Percentiles rank a stretch among this genome's conserved stretches.
Evolutionary conservation across 2,888 invertebrate genomes (phyloP).

Genomic region (Apamea monoglypha): DNA sequence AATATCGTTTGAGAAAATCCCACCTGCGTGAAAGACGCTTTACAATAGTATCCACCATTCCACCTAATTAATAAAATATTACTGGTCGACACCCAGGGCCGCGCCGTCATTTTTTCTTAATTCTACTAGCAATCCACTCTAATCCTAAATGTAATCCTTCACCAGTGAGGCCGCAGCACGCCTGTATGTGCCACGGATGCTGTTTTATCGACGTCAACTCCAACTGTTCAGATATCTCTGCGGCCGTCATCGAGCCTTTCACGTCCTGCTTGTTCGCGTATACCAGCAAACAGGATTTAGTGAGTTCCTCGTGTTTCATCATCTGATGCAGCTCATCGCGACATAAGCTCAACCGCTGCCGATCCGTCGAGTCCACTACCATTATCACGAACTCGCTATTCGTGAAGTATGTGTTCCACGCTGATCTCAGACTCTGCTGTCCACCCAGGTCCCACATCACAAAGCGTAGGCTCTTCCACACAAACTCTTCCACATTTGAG

Average conservation of each 20-base stretch:
- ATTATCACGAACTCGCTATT: slow-evolving; percentile 99
- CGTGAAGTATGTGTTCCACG: slow-evolving; percentile 99
- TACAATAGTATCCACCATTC: slow-evolving; percentile 29
- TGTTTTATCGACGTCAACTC: slow-evolving; percentile 98
- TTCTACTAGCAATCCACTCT: slow-evolving; percentile 60
- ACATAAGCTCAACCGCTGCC: slow-evolving; percentile 96
- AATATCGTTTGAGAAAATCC: slow-evolving; percentile 7
- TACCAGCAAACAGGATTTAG: slow-evolving; percentile 97
- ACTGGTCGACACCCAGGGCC: slow-evolving; percentile 18
- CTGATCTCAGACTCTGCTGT: slow-evolving; percentile 98
- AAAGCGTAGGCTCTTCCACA: slow-evolving; percentile 99
- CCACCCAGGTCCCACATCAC: slow-evolving; percentile 99
- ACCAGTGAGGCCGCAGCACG: slow-evolving; percentile 99
- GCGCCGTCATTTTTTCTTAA: slow-evolving; percentile 53
- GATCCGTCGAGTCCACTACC: slow-evolving; percentile 99
- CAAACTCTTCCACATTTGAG: slow-evolving; percentile 99
- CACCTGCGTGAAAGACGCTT: slow-evolving; percentile 38
- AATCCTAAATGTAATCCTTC: slow-evolving; percentile 92
- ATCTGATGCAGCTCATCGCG: slow-evolving; percentile 98
- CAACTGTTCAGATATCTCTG: slow-evolving; percentile 80
- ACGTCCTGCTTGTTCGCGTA: slow-evolving; percentile 98
- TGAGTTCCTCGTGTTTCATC: slow-evolving; percentile 97
- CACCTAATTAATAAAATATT: slow-evolving; percentile 31
- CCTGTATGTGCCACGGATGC: slow-evolving; percentile 99
- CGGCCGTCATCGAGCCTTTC: slow-evolving; percentile 54